Evolutionary conservation across 2,797 vertebrate genomes (phyloP).

Genomic region (Characodon lateralis): DNA sequence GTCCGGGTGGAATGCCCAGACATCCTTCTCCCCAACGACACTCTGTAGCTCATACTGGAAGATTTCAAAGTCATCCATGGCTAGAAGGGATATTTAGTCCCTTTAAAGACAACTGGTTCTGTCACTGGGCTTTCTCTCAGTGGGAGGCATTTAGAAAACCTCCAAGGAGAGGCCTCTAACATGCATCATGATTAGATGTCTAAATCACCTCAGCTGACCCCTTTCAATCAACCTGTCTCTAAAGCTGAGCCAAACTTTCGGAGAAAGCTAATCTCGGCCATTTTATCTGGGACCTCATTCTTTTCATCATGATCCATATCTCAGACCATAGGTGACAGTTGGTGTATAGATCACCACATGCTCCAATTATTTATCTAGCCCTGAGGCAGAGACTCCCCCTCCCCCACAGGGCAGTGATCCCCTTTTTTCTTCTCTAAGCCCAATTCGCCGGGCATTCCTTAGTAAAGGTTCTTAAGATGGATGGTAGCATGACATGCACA

Average conservation of each 20-base stretch:
- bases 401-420: too few species aligned
- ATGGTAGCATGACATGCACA: not conserved
- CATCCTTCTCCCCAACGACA: not conserved
- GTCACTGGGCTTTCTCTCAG: not conserved
- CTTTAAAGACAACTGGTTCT: not conserved
- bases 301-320: not conserved
- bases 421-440: too few species aligned
- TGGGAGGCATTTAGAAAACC: not conserved
- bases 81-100: not conserved
- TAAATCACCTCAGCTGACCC: not conserved
- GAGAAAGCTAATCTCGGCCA: not conserved
- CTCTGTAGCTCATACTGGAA: not conserved
- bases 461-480: not conserved
- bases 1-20: not conserved
- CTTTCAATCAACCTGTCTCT: not conserved
- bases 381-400: too few species aligned
- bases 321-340: not conserved
- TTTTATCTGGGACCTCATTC: not conserved
- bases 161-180: not conserved
- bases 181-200: not conserved
- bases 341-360: not conserved
- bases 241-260: not conserved
- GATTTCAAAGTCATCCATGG: not conserved
- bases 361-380: not conserved
- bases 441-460: too few species aligned